phyloP scores from a whole-genome alignment of 2,888 invertebrate genomes.

The Tetramorium bicarinatum region DNA sequence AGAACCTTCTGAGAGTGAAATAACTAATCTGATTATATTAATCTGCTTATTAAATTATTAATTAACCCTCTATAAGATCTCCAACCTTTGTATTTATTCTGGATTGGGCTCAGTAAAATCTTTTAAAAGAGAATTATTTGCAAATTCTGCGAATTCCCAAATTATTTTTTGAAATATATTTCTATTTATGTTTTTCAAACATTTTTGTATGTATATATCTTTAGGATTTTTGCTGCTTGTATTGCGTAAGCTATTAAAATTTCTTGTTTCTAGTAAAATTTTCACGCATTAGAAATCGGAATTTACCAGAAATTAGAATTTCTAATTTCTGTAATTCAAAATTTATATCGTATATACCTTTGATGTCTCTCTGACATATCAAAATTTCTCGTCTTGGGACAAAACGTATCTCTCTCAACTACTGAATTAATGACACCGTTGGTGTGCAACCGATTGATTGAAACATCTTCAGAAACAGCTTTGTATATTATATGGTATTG shows the following conservation, averaged over 20 bases:
- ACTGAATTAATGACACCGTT: neutral
- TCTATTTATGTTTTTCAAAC: neutral
- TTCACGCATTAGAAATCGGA: slow-evolving; percentile 1
- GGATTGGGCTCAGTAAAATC: neutral
- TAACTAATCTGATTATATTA: neutral
- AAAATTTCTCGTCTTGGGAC: neutral
- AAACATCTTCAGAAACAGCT: neutral
- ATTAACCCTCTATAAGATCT: neutral
- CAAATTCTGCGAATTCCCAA: neutral
- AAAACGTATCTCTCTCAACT: neutral
- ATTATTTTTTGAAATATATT: slow-evolving; percentile 1
- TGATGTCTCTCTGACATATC: neutral
- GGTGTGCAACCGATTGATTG: neutral
- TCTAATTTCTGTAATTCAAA: neutral
- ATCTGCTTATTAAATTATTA: slow-evolving; percentile 15
- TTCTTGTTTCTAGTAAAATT: neutral
- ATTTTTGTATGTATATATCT: neutral
- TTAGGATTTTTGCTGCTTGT: neutral
- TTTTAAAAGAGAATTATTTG: neutral
- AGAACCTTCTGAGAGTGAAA: neutral
- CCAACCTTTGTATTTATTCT: neutral
- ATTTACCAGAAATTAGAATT: slow-evolving; percentile 15
- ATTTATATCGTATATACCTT: neutral
- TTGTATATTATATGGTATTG: neutral
- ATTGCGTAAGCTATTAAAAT: neutral